Evolutionary conservation across 2,888 invertebrate genomes (phyloP), one percentile per base, ranked within the genome.

Genomic region (Megaustenia siamemsis): DNA sequence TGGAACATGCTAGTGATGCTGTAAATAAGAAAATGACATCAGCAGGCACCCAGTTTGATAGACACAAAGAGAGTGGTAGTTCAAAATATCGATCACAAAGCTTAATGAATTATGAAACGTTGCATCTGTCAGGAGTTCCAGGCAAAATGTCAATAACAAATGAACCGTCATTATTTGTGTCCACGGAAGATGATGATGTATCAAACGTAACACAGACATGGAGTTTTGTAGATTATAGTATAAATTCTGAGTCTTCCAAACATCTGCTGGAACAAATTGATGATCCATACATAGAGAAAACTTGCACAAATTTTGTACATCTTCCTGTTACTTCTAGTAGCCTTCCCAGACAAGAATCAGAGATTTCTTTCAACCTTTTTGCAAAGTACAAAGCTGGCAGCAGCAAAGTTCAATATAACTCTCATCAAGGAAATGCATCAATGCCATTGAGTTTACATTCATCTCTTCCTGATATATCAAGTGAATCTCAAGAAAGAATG

Each of bases 311-410:
- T 40, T 24, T 5, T 0, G 1, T 15, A 32, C 4, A 28, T n/a
- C 28, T 21, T 43, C n/a, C 12, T 45, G 0, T 21, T 28, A 4
- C 63, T 35, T 0, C 32, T 12, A 0, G 4, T 40, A 21, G 32
- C 10, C 12, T 38, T 32, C 28, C 38, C 3, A 63, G 66, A 15
- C 28, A 43, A 21, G 43, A 49, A n/a, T 53, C n/a, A 53, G 69
- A 80, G 56, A 49, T 68, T 53, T 53, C 69, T 80, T 38, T 53
- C n/a, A n/a, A 69, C 4, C 53, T 15, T 53, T 69, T 49, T 35
- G 24, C 80, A 21, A 66, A 68, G 32, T 80, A 53, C 53, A 56
- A 45, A 32, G 8, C 49, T 53, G 69, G n/a, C 0, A 60, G 32
- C 0, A 21, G 10, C 32, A 49, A 49, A 32, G n/a, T 53, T 53